phyloP scores from a whole-genome alignment of 2,113 vertebrate genomes.

The Melanerpes formicivorus region DNA sequence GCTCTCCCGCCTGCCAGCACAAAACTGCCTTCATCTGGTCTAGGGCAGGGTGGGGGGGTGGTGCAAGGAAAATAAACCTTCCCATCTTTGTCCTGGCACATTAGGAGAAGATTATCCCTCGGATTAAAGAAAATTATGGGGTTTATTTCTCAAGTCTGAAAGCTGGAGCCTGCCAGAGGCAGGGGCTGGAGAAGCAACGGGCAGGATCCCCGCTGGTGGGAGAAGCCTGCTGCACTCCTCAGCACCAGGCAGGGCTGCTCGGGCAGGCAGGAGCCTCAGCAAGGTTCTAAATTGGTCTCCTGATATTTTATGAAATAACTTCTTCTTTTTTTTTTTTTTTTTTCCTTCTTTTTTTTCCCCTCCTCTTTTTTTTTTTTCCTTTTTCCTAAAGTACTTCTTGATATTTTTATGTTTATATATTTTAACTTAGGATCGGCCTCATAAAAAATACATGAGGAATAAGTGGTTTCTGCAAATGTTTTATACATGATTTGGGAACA shows the following conservation, averaged over 20 bases:
- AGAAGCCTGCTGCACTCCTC: neutral
- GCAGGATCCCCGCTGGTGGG: neutral
- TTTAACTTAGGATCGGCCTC: constrained; percentile 75
- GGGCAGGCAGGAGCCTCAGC: neutral
- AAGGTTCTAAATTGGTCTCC: constrained; percentile 62
- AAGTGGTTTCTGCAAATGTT: constrained; percentile 80
- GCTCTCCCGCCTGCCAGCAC: neutral
- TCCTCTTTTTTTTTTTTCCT: neutral
- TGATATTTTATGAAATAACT: constrained; percentile 74
- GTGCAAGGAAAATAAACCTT: constrained; percentile 21
- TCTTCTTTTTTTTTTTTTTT: neutral
- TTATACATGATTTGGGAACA: constrained; percentile 80
- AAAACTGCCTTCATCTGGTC: neutral
- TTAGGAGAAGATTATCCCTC: neutral
- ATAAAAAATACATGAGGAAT: constrained; percentile 82
- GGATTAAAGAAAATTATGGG: constrained; percentile 49
- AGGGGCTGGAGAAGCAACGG: neutral
- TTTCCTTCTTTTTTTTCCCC: neutral
- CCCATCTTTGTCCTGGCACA: constrained; percentile 14
- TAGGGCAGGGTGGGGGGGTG: neutral
- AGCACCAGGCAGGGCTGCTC: neutral
- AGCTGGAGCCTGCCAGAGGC: neutral
- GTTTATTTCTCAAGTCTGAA: constrained; percentile 10
- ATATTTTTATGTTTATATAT: constrained; percentile 84
- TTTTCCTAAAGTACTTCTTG: constrained; percentile 71